Conservation (phyloP, 2,888 invertebrate species). For the Lumbricus terrestris region DNA sequence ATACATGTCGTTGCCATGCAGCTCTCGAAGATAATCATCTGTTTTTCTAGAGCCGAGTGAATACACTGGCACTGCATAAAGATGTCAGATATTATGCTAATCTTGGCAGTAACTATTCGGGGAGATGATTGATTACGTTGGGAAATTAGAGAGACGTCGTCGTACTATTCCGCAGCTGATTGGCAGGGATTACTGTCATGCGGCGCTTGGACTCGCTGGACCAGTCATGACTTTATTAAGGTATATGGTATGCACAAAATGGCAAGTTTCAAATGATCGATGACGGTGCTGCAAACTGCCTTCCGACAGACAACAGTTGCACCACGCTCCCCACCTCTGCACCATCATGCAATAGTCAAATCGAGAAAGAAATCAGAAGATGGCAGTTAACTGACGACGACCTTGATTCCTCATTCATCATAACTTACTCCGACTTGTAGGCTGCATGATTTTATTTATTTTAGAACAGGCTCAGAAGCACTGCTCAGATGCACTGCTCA, state of each 20-base stretch:
- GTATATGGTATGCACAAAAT: constrained; percentile 4
- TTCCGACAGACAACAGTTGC: not conserved
- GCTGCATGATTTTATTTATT: not conserved
- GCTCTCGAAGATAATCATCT: not conserved
- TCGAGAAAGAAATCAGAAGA: not conserved
- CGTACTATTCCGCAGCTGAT: not conserved
- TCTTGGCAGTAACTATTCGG: not conserved
- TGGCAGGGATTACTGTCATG: constrained; percentile 13
- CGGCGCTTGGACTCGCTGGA: not conserved
- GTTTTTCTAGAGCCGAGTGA: not conserved
- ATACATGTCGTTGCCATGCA: not conserved
- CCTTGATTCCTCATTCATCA: not conserved
- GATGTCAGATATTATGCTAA: not conserved
- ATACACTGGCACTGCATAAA: not conserved
- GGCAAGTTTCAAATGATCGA: constrained; percentile 16
- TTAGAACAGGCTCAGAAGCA: not conserved
- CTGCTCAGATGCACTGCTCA: too few relatives aligned
- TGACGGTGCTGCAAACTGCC: not conserved
- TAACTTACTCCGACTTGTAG: not conserved
- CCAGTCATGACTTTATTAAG: constrained; percentile 7
- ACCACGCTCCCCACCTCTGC: not conserved
- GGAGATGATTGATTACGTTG: not conserved
- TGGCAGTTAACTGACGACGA: not conserved
- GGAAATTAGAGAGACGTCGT: constrained; percentile 10
- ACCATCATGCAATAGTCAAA: not conserved